Percentiles rank a stretch among this genome's conserved stretches.
These are phyloP conservation scores for Arctopsyche grandis DNA, from an alignment of 1,140 invertebrate genomes.

Conservation along the genomic window DNA sequence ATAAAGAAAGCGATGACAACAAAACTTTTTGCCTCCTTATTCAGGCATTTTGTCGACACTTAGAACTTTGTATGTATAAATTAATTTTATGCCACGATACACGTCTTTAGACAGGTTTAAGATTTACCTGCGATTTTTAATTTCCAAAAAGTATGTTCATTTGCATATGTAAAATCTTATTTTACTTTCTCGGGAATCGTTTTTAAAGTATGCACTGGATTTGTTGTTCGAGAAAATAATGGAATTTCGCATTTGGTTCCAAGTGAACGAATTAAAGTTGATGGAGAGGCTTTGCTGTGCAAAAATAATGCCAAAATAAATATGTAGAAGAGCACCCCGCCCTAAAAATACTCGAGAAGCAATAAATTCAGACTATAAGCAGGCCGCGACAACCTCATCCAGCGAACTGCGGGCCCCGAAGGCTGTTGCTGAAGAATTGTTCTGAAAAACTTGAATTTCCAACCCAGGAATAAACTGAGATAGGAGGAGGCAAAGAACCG, in stretches of 20 bases:
- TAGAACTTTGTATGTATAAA: slow-evolving; percentile 2
- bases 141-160: no score
- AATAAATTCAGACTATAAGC: slow-evolving; percentile 29
- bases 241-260: not conserved
- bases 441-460: slow-evolving; percentile 47
- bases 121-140: no score
- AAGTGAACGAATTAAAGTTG: slow-evolving; percentile 10
- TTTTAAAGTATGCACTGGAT: no score
- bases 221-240: not conserved
- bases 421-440: slow-evolving; percentile 52
- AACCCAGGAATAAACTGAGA: not conserved
- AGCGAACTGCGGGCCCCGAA: slow-evolving; percentile 25
- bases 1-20: slow-evolving; percentile 13
- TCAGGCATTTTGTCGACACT: not conserved
- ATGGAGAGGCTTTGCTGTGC: slow-evolving; percentile 4
- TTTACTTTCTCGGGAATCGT: no score
- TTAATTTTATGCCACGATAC: not conserved
- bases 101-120: not conserved
- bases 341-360: slow-evolving; percentile 27
- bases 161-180: no score
- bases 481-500: not conserved
- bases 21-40: slow-evolving; percentile 7
- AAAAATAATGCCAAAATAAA: slow-evolving; percentile 32
- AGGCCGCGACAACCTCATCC: slow-evolving; percentile 31
- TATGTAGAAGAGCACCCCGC: slow-evolving; percentile 16